Conservation (phyloP, 2,888 invertebrate species). For the Epinotia brunnichana region DNA sequence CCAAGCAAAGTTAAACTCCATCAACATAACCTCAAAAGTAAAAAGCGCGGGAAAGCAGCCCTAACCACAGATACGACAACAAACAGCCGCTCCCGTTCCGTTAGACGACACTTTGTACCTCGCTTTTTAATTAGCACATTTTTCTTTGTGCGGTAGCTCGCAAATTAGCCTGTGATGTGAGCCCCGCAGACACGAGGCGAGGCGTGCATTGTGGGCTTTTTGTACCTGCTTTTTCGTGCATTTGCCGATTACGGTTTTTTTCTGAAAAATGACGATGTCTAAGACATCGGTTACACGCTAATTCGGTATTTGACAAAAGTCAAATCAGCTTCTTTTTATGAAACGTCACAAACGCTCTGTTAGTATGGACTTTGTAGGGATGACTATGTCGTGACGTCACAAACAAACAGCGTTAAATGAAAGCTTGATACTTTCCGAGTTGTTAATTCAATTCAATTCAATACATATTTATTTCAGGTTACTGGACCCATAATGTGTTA, state of each 20-base stretch:
- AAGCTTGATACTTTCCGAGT: too few species aligned
- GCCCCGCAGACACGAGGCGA: slow-evolving; percentile 44
- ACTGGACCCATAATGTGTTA: too few species aligned
- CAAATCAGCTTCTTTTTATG: too few species aligned
- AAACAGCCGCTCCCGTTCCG: slow-evolving; percentile 51
- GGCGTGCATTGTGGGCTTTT: slow-evolving; percentile 36
- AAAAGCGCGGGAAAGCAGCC: slow-evolving; percentile 42
- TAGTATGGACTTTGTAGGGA: too few species aligned
- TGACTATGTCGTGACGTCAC: too few species aligned
- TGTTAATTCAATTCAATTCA: too few species aligned
- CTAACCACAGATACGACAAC: slow-evolving; percentile 39
- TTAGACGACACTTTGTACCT: slow-evolving; percentile 78
- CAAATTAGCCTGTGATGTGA: slow-evolving; percentile 78
- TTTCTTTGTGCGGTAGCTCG: slow-evolving; percentile 74
- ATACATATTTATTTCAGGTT: too few species aligned
- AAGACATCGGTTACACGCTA: too few species aligned
- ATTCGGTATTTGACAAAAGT: too few species aligned
- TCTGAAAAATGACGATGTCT: too few species aligned
- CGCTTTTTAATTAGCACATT: slow-evolving; percentile 82
- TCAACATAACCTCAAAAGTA: slow-evolving; percentile 39
- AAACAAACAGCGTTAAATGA: too few species aligned
- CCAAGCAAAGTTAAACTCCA: slow-evolving; percentile 9
- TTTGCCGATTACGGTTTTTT: slow-evolving; percentile 44
- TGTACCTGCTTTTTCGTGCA: slow-evolving; percentile 44
- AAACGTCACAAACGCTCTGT: too few species aligned